Evolutionary conservation across 1,140 invertebrate genomes (phyloP).

Genomic region (Palaemon carinicauda): DNA sequence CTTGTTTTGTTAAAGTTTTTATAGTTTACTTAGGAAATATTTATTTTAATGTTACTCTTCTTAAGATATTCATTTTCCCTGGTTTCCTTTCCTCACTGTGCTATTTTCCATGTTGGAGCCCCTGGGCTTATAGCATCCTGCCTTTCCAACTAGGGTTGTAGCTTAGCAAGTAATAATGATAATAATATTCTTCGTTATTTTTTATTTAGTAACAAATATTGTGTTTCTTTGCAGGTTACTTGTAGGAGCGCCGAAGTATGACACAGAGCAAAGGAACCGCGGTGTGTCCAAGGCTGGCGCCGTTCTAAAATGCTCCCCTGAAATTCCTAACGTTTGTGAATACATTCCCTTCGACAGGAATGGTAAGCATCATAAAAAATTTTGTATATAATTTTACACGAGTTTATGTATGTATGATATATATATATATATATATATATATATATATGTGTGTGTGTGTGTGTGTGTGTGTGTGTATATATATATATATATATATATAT

Average conservation of each 20-base stretch:
- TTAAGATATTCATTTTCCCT: too few relatives aligned
- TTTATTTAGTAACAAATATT: too few relatives aligned
- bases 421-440: background rate
- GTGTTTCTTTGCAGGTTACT: background rate
- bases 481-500: background rate
- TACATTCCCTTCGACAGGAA: constrained; percentile 38
- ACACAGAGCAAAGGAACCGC: background rate
- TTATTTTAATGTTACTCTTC: too few relatives aligned
- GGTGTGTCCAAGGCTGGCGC: constrained; percentile 16
- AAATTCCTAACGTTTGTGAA: background rate
- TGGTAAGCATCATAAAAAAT: background rate
- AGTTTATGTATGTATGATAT: background rate
- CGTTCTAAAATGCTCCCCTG: constrained; percentile 10
- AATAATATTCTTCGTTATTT: too few relatives aligned
- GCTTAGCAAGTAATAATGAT: too few relatives aligned
- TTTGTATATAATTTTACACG: too few relatives aligned
- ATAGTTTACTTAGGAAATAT: too few relatives aligned
- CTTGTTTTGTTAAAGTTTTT: too few relatives aligned
- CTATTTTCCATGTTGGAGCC: too few relatives aligned
- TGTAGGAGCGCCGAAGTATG: constrained; percentile 15
- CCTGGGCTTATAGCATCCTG: too few relatives aligned
- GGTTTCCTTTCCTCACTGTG: too few relatives aligned
- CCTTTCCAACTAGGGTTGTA: too few relatives aligned
- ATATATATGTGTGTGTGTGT: background rate
- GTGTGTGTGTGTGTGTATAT: background rate